Conservation (phyloP, 2,113 vertebrate species). For the Nyctibius bracteatus region DNA sequence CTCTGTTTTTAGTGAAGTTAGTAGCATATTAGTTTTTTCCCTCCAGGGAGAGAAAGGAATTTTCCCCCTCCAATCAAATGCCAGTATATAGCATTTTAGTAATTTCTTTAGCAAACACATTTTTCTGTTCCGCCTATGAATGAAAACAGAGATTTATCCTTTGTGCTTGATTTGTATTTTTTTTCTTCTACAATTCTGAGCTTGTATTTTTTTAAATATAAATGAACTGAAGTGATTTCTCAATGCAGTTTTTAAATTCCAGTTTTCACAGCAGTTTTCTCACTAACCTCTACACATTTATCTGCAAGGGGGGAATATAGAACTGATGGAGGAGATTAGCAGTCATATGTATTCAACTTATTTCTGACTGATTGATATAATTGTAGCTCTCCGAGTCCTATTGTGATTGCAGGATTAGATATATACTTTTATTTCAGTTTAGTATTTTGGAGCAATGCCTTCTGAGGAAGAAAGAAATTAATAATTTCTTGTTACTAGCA, state of each 20-base stretch:
- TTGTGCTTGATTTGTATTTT: not conserved
- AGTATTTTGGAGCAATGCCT: slow-evolving; percentile 43
- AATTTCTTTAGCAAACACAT: not conserved
- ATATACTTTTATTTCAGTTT: slow-evolving; percentile 59
- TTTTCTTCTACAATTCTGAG: not conserved
- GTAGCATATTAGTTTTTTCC: not conserved
- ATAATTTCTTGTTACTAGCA: slow-evolving; percentile 63
- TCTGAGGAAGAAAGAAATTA: slow-evolving; percentile 52
- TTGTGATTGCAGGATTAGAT: slow-evolving; percentile 42
- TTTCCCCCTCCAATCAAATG: not conserved
- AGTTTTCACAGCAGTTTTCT: not conserved
- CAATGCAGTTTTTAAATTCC: not conserved
- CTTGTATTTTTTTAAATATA: not conserved
- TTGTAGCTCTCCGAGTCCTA: slow-evolving; percentile 1
- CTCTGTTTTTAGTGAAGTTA: not conserved
- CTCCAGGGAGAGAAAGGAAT: not conserved
- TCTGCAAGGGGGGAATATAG: not conserved
- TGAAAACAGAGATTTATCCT: not conserved
- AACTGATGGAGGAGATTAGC: not conserved
- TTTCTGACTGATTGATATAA: slow-evolving; percentile 25
- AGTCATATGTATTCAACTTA: not conserved
- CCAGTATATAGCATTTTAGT: not conserved
- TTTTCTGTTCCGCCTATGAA: not conserved
- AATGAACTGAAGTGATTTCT: slow-evolving; percentile 2
- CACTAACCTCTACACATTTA: not conserved